phyloP scores from a whole-genome alignment of 2,113 vertebrate species.

The Rana temporaria region DNA sequence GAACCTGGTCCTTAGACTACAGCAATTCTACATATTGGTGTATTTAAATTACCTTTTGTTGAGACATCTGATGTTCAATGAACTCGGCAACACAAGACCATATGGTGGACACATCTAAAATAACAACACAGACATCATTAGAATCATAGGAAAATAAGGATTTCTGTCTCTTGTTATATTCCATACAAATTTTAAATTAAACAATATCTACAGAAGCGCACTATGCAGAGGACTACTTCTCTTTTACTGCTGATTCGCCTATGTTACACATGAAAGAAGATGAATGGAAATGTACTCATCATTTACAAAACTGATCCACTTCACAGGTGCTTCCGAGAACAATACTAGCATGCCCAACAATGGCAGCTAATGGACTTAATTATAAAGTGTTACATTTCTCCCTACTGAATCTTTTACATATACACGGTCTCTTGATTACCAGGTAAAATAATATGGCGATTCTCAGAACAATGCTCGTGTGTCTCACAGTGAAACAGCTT shows the following conservation, averaged over 20 bases:
- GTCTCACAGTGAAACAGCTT: background rate
- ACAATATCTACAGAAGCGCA: background rate
- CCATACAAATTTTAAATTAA: background rate
- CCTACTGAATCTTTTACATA: background rate
- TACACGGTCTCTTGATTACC: constrained; percentile 1
- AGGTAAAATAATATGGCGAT: constrained; percentile 10
- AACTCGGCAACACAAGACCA: constrained; percentile 77
- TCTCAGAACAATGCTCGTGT: background rate
- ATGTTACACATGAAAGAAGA: too few relatives aligned
- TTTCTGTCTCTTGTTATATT: background rate
- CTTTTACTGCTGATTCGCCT: too few relatives aligned
- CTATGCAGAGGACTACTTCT: too few relatives aligned
- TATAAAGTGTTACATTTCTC: constrained; percentile 18
- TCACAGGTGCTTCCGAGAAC: background rate
- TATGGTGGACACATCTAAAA: constrained; percentile 75
- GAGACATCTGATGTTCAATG: constrained; percentile 71
- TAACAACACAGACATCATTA: background rate
- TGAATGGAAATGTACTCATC: too few relatives aligned
- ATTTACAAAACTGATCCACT: background rate
- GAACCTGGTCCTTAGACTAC: too few relatives aligned
- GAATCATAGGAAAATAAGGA: background rate
- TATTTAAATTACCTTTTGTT: constrained; percentile 72
- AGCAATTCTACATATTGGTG: background rate
- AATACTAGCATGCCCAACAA: background rate
- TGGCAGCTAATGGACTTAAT: constrained; percentile 4